phyloP scores from a whole-genome alignment of 2,888 invertebrate species.

The Protophormia terraenovae region DNA sequence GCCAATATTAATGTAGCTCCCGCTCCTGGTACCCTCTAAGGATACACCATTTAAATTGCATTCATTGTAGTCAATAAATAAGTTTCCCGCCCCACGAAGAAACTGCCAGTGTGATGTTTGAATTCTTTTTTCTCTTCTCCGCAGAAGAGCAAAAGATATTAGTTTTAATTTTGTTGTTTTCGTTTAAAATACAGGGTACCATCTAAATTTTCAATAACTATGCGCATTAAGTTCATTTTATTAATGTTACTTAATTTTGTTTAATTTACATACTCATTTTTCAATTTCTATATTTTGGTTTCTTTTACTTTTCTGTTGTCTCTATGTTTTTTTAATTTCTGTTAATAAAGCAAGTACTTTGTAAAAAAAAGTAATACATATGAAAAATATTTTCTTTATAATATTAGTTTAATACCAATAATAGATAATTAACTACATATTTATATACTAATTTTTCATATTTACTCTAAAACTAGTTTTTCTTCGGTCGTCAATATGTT shows the following conservation, averaged over 20 bases:
- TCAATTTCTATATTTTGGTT: not conserved
- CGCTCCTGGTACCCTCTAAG: slow-evolving; percentile 65
- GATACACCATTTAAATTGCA: not conserved
- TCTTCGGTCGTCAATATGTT: too few relatives aligned
- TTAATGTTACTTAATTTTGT: not conserved
- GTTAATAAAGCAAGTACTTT: slow-evolving; percentile 46
- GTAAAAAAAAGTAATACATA: slow-evolving; percentile 22
- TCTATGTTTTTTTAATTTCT: not conserved
- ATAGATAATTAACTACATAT: too few relatives aligned
- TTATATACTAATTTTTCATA: too few relatives aligned
- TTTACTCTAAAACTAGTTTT: too few relatives aligned
- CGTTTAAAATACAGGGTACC: slow-evolving; percentile 16
- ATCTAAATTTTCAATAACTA: not conserved
- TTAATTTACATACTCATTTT: slow-evolving; percentile 2
- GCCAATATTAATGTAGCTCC: slow-evolving; percentile 66
- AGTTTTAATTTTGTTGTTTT: slow-evolving; percentile 13
- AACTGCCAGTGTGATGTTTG: slow-evolving; percentile 11
- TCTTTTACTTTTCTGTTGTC: not conserved
- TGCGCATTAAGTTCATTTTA: slow-evolving; percentile 8
- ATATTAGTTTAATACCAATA: too few relatives aligned
- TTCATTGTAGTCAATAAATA: not conserved
- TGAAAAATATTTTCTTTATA: not conserved
- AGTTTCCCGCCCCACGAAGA: not conserved
- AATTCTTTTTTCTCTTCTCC: not conserved
- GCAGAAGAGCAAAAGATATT: not conserved